Base-by-base conservation (phyloP, 2,888 invertebrate species). In the Pomacea canaliculata region DNA sequence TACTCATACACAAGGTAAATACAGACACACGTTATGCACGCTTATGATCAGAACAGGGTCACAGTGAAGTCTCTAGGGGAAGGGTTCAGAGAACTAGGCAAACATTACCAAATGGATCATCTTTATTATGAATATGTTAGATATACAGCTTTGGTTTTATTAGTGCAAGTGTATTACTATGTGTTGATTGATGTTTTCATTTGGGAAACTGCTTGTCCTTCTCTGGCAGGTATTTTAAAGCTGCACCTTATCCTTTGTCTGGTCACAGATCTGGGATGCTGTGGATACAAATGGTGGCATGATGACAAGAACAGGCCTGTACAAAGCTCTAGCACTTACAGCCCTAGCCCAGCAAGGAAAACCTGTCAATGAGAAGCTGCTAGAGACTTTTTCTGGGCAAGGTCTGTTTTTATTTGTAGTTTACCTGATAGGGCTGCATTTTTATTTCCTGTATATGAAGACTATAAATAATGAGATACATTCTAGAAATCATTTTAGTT, bases 291-390 rank as follows among this genome's bases (percentile, higher is more conserved):
- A 87, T 59, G 87, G 88, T 79, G 90, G 91, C 7, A 85, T 83
- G 71, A 81, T 91, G 62, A 88, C 87, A 46, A 83, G 91, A 70
- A 88, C 85, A 84, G 91, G 91, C 16, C 81, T 91, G n/a, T 91
- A 91, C 82, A 91, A 91, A 82, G 90, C 91, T 49, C 82, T 91
- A 69, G 91, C 91, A 23, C 82, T 91, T 7, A 89, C 89, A 73
- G 91, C 91, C 13, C 80, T 91, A 70, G 91, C 91, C 37, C 91
- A 91, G 77, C 91, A 91, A 79, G 91, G 91, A 10, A 91, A 89
- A 81, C 79, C 85, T 37, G 83, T 91, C 79, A 90, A 85, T 84
- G 91, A 90, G 65, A 91, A 91, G 81, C 78, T 90, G 19, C 82
- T 91, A 56, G 90, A 91, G 70, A 86, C 86, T 51, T 91, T 86